These are phyloP conservation scores for Synaphobranchus kaupii DNA, from an alignment of 2,797 vertebrate genomes.

Conservation along the genomic window DNA sequence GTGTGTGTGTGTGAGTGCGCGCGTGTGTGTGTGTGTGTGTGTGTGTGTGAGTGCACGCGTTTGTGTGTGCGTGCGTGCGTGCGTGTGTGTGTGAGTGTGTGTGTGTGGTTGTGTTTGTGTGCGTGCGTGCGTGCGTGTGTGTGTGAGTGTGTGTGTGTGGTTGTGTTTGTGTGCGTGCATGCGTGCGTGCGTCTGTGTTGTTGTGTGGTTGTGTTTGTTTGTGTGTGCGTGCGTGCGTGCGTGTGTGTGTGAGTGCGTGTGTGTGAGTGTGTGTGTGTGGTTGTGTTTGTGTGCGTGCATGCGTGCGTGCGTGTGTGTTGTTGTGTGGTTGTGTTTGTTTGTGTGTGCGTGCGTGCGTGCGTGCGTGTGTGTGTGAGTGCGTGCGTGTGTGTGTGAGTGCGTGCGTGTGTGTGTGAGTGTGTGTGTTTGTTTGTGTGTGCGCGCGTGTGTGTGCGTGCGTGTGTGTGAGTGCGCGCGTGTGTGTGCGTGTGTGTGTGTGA, in stretches of 20 bases:
- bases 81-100: neutral
- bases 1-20: neutral
- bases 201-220: too few species aligned
- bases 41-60: too few species aligned
- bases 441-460: neutral
- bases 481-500: neutral
- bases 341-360: neutral
- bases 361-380: neutral
- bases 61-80: too few species aligned
- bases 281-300: neutral
- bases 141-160: neutral
- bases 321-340: neutral
- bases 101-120: neutral
- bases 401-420: neutral
- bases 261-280: neutral
- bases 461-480: neutral
- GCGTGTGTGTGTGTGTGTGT: neutral
- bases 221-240: neutral
- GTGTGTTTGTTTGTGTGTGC: neutral
- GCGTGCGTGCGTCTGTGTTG: neutral
- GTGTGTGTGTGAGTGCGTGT: neutral
- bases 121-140: neutral
- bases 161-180: neutral
- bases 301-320: neutral
- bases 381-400: too few species aligned